Conservation (phyloP, 2,113 vertebrate species). For the Meleagris gallopavo region DNA sequence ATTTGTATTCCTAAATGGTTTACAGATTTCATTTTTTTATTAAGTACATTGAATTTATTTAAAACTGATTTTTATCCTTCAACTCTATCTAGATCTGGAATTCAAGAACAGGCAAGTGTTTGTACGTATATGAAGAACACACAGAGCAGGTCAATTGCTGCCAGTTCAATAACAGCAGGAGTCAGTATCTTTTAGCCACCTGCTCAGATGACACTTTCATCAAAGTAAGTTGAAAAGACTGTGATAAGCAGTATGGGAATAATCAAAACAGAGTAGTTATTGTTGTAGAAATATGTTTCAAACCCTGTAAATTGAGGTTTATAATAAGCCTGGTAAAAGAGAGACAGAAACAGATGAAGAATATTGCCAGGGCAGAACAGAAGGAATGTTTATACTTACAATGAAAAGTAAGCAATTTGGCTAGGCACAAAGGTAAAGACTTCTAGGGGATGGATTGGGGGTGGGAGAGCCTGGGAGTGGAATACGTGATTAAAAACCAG, state of each 20-base stretch:
- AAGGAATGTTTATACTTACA: not conserved
- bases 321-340: not conserved
- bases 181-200: constrained; percentile 86
- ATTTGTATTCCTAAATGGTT: not conserved
- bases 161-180: constrained; percentile 85
- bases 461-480: not conserved
- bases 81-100: constrained; percentile 88
- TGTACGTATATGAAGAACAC: constrained; percentile 85
- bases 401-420: not conserved
- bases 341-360: not conserved
- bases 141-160: constrained; percentile 93
- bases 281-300: not conserved
- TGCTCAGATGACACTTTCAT: constrained; percentile 86
- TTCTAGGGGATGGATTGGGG: not conserved
- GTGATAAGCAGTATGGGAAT: not conserved
- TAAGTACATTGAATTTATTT: not conserved
- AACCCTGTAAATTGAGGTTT: not conserved
- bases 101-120: constrained; percentile 79
- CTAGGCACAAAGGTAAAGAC: not conserved
- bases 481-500: not conserved
- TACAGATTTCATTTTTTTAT: not conserved
- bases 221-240: constrained; percentile 80
- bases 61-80: not conserved
- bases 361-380: not conserved
- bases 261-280: not conserved